Conservation (phyloP, 2,797 vertebrate genomes). For the Gastrophryne carolinensis region DNA sequence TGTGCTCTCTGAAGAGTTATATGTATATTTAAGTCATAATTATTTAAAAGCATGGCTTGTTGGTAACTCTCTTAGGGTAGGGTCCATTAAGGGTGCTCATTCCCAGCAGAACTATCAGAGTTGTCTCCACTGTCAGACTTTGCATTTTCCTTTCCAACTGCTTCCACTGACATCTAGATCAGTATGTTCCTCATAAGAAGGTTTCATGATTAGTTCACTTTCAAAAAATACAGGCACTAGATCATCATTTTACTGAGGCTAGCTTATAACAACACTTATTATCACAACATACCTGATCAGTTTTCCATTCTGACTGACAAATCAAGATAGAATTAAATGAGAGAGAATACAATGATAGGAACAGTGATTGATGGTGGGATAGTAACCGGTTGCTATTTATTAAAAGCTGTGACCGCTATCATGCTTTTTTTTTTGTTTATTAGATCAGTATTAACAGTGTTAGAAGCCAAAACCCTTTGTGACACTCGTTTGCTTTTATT, state of each 20-base stretch:
- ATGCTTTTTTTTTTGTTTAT: background rate
- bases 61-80: background rate
- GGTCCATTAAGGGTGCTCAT: too few species aligned
- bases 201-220: background rate
- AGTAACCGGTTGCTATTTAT: background rate
- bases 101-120: background rate
- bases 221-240: too few species aligned
- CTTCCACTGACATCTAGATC: background rate
- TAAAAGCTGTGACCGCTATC: background rate
- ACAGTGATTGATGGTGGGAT: background rate
- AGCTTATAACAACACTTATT: too few species aligned
- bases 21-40: background rate
- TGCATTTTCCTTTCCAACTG: background rate
- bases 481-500: background rate
- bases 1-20: background rate
- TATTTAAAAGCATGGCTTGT: background rate
- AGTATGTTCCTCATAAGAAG: background rate
- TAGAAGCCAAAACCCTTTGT: slow-evolving; percentile 1
- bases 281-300: too few species aligned
- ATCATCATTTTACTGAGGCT: too few species aligned
- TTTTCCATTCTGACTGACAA: too few species aligned
- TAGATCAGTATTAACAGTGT: background rate
- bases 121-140: background rate
- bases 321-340: too few species aligned
- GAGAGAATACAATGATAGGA: too few species aligned